Conservation (phyloP, 2,113 vertebrate species). For the Trachemys scripta region DNA sequence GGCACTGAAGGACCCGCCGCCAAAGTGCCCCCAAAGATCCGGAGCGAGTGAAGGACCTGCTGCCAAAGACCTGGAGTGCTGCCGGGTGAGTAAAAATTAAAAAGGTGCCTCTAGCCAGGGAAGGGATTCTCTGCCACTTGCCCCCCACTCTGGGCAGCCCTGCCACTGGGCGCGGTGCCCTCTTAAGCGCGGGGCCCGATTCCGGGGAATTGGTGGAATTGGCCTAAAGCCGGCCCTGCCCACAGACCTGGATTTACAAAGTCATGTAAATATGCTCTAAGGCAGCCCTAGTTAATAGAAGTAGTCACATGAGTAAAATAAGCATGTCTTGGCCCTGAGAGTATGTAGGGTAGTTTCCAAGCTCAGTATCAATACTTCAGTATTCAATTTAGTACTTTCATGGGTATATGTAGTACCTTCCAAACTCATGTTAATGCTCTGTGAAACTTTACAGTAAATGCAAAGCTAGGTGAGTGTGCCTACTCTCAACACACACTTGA, state of each 20-base stretch:
- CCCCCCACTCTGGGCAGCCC: too few species aligned
- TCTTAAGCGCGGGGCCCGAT: too few species aligned
- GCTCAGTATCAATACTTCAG: fast-evolving
- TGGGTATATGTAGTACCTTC: neutral
- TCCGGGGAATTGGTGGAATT: too few species aligned
- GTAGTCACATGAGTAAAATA: neutral
- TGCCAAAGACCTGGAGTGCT: too few species aligned
- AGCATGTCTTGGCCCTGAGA: neutral
- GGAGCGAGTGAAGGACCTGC: too few species aligned
- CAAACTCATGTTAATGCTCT: neutral
- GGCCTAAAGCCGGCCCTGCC: too few species aligned
- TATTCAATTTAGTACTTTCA: neutral
- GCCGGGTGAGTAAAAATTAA: too few species aligned
- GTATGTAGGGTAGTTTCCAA: neutral
- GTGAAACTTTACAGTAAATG: neutral
- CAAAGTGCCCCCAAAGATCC: too few species aligned
- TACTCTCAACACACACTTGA: neutral
- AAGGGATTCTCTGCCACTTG: too few species aligned
- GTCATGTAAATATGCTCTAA: neutral
- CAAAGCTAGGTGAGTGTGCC: neutral
- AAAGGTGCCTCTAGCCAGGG: too few species aligned
- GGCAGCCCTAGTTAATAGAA: neutral
- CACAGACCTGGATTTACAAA: neutral
- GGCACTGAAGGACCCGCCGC: too few species aligned
- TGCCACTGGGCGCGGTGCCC: too few species aligned